Base-by-base conservation (phyloP, 2,113 vertebrate species). In the Mus pahari region DNA sequence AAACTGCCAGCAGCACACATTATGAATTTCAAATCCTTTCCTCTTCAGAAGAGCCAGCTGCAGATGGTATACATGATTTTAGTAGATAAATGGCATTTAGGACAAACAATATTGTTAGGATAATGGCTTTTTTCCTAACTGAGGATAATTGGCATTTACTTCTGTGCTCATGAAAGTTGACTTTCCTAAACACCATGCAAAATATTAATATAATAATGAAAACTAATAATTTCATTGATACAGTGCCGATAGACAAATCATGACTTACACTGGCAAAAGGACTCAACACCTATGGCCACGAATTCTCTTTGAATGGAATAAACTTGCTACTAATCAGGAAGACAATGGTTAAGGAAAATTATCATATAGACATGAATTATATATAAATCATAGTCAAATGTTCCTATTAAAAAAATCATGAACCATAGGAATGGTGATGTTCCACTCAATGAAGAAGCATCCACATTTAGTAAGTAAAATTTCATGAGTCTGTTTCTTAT, bases 41-140 rank as follows among this genome's bases (percentile, higher is more conserved):
- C 45, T 94, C 87, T 95, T 93, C 53, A 74, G 88, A 93, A 77
- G 39, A 95, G 81, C 11, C 0, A 10, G 66, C 92, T 93, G 11
- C 53, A 94, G 90, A 95, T 74, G 91, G 60, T 92, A 50, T 96
- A 91, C 68, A 73, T 45, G 89, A 95, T 36, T 91, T 92, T 45
- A 36, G 42, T 82, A 95, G 50, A 96, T 91, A 42, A 91, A 94
- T 97, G 86, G 55, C 92, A 95, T 81, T 92, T 82, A 97, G 83
- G 66, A 77, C 73, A 95, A 77, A 78, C 39, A 78, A 24, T 91
- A 94, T 77, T 66, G 96, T 92, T 91, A 94, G 90, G 86, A 94
- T 64, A 89, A 91, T 91, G 64, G 71, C 58, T 86, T 92, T 53
- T 88, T 86, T 90, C 68, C 84, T 91, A 96, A 92, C 53, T 78